Percentiles rank a stretch among this genome's conserved stretches.
These are phyloP conservation scores for Pseudomyrmex flavicornis DNA, from an alignment of 1,140 invertebrate genomes.

Conservation along the genomic window DNA sequence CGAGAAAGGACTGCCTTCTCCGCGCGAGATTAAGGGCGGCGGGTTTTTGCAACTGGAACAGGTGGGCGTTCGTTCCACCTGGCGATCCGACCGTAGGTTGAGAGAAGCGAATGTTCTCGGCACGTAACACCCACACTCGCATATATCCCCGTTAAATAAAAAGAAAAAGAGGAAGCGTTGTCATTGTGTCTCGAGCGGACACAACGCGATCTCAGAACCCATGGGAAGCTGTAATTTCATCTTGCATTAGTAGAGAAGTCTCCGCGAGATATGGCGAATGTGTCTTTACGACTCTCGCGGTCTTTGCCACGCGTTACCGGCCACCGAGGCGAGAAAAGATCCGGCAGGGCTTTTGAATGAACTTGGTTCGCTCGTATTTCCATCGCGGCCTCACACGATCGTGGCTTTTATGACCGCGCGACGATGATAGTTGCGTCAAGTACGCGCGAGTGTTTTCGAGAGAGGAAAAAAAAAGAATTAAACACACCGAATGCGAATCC, in stretches of 20 bases:
- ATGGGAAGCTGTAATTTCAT: slow-evolving; percentile 74
- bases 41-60: slow-evolving; percentile 56
- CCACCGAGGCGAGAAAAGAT: slow-evolving; percentile 23
- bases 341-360: slow-evolving; percentile 68
- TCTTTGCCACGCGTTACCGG: slow-evolving; percentile 52
- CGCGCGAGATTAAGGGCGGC: slow-evolving; percentile 65
- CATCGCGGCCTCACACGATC: slow-evolving; percentile 56
- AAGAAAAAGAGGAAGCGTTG: slow-evolving; percentile 1
- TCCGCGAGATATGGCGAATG: slow-evolving; percentile 69
- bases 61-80: slow-evolving; percentile 55
- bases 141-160: background rate
- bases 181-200: slow-evolving; percentile 65
- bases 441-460: background rate
- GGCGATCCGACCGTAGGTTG: slow-evolving; percentile 58
- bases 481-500: too few relatives aligned
- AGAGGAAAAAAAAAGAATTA: background rate
- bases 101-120: slow-evolving; percentile 56
- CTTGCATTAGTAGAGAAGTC: slow-evolving; percentile 73
- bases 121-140: slow-evolving; percentile 6
- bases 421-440: background rate
- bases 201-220: slow-evolving; percentile 65
- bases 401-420: slow-evolving; percentile 1
- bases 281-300: slow-evolving; percentile 68
- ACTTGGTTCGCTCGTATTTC: slow-evolving; percentile 71
- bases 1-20: background rate